Evolutionary conservation across 2,888 invertebrate species (phyloP).

Genomic region (Mactromeris polynyma): DNA sequence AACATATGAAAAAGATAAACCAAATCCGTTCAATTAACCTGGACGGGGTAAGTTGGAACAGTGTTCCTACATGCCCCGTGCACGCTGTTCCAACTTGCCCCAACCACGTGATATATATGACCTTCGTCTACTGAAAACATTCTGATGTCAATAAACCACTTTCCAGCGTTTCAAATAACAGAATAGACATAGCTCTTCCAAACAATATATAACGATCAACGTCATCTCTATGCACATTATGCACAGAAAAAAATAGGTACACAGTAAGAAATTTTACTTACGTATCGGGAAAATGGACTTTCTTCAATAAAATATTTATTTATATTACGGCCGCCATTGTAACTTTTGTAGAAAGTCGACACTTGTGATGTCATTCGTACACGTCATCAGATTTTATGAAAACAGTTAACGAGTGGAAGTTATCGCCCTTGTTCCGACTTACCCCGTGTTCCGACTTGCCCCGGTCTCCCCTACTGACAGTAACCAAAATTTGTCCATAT

Average conservation of each 20-base stretch:
- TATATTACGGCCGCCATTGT: conserved; percentile 24
- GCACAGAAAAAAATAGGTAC: background rate
- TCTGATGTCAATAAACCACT: background rate
- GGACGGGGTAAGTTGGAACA: conserved; percentile 36
- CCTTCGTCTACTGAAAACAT: conserved; percentile 20
- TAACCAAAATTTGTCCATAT: too few species aligned
- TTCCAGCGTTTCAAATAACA: background rate
- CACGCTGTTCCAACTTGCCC: too few species aligned
- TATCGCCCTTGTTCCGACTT: conserved; percentile 24
- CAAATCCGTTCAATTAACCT: background rate
- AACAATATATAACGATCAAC: background rate
- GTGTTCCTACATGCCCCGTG: too few species aligned
- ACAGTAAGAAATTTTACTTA: background rate
- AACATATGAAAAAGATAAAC: too few species aligned
- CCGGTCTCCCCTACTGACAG: too few species aligned
- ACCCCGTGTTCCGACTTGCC: too few species aligned
- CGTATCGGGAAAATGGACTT: background rate
- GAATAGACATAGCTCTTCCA: background rate
- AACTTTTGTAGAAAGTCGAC: conserved; percentile 15
- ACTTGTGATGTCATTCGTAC: background rate
- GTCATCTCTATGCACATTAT: background rate
- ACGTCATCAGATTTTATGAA: conserved; percentile 1
- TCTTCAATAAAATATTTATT: background rate
- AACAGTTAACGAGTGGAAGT: background rate
- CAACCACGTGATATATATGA: too few species aligned